Base-by-base conservation (phyloP, 2,888 invertebrate genomes). In the Plemyria rubiginata region DNA sequence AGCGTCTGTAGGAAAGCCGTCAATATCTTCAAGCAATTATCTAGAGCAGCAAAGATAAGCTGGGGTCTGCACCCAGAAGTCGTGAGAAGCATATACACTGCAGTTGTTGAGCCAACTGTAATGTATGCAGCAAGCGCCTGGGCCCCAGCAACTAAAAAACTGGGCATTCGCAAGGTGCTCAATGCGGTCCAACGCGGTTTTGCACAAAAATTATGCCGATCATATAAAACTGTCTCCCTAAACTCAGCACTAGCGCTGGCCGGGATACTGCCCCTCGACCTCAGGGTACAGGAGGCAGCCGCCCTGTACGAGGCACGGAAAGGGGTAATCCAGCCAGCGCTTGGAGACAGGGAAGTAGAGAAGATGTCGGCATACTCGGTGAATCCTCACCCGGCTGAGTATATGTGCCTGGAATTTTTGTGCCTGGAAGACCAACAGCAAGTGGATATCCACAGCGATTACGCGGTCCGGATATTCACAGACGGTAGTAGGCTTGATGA, bases 401-500 rank as follows among this genome's bases (percentile, higher is more conserved):
- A 46, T 15, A 45, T 22, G 3, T 4, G 12, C 36, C 32, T 54
- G 13, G 12, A 57, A 11, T 62, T 67, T 40, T 9, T 1, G 1
- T 2, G 54, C 60, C 45, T 67, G 60, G 40, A 1, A 11, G 50
- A 65, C 60, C 22, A 50, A 11, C 38, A 40, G 1, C 43, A 38
- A 11, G 32, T 49, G 9, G 12, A 59, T 0, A 15, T 6, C 2
- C 28, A 32, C 11, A 46, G n/a, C 22, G 0, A 38, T 0, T 29
- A 58, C 8, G 45, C 22, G 2, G 46, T 59, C 0, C 3, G 29
- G 0, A 67, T 67, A 0, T 67, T 43, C 36, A 67, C 59, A 0
- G 67, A 67, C 8, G 58, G 56, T 22, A 57, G 58, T 28, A 65
- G 59, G 36, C 13, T 63, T 29, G 63, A 60, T 22, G 62, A 53